Percentiles rank a stretch among this genome's conserved stretches.
Evolutionary conservation across 2,888 invertebrate species (phyloP).

Genomic region (Harpalus rubripes): DNA sequence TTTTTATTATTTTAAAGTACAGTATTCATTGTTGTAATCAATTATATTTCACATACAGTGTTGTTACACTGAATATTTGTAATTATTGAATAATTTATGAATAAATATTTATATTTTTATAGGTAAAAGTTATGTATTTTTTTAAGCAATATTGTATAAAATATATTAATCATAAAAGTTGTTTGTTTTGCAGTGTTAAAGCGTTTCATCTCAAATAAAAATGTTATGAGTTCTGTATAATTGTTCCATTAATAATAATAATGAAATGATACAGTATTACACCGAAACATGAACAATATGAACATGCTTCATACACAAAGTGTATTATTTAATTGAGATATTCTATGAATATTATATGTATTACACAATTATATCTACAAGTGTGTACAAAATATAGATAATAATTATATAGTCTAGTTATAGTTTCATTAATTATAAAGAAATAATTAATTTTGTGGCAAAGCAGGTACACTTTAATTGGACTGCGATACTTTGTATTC

Average conservation of each 20-base stretch:
- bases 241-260: too few species aligned
- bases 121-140: not conserved
- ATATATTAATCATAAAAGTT: too few species aligned
- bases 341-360: not conserved
- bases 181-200: too few species aligned
- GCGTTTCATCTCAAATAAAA: too few species aligned
- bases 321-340: not conserved
- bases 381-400: not conserved
- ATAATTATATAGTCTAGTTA: not conserved
- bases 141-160: too few species aligned
- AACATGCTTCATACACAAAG: not conserved
- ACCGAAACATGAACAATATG: not conserved
- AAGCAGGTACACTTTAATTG: conserved; percentile 36
- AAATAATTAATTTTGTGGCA: conserved; percentile 37
- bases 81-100: too few species aligned
- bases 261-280: not conserved
- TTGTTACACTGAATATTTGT: too few species aligned
- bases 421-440: conserved; percentile 26
- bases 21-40: not conserved
- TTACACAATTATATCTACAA: not conserved
- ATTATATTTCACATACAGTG: not conserved
- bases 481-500: conserved; percentile 21
- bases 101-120: not conserved
- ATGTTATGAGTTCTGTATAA: too few species aligned
- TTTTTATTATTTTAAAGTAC: too few species aligned